Evolutionary conservation across 2,888 invertebrate genomes (phyloP).

Genomic region (Pristionchus mayeri): DNA sequence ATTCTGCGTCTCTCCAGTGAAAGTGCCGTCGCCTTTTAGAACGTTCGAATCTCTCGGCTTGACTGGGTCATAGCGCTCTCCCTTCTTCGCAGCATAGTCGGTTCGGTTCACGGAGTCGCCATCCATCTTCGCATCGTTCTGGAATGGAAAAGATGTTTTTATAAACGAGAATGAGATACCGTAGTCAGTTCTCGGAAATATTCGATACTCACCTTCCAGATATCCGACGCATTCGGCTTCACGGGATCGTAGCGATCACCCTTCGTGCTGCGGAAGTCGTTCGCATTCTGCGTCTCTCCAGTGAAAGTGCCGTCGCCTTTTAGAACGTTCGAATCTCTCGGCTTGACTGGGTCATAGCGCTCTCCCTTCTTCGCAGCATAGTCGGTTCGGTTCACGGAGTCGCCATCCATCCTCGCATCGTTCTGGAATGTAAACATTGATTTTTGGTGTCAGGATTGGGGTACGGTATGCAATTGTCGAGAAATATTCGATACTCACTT

Average conservation of each 20-base stretch:
- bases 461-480: too few species aligned
- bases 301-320: constrained; percentile 49
- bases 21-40: constrained; percentile 51
- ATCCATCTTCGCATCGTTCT: constrained; percentile 47
- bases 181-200: too few species aligned
- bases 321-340: constrained; percentile 50
- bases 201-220: constrained; percentile 52
- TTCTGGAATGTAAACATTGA: constrained; percentile 18
- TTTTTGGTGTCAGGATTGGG: too few species aligned
- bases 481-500: constrained; percentile 44
- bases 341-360: constrained; percentile 50
- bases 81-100: constrained; percentile 45
- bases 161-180: too few species aligned
- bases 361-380: constrained; percentile 54
- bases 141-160: not conserved
- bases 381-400: constrained; percentile 54
- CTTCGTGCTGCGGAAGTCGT: constrained; percentile 44
- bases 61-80: constrained; percentile 48
- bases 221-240: constrained; percentile 41
- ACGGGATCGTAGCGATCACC: constrained; percentile 32
- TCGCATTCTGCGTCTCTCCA: constrained; percentile 39
- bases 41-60: constrained; percentile 49
- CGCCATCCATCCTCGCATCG: constrained; percentile 48
- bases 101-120: constrained; percentile 43
- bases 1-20: constrained; percentile 51